phyloP scores from a whole-genome alignment of 2,888 invertebrate species.

The Cheilosia grossa region DNA sequence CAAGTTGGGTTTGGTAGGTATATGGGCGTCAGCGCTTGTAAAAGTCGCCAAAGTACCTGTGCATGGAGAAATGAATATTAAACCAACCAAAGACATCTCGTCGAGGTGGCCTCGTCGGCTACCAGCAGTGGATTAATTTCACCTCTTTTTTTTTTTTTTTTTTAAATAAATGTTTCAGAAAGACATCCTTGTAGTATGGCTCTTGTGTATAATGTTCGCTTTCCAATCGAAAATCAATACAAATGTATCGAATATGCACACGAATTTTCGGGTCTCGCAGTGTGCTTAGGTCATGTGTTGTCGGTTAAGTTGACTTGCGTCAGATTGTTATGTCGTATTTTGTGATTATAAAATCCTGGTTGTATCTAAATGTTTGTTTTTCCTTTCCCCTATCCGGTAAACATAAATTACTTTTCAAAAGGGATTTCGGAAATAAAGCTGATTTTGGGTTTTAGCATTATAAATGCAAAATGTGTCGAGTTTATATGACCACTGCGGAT shows the following conservation, averaged over 20 bases:
- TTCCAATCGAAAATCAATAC: slow-evolving; percentile 53
- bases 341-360: slow-evolving; percentile 30
- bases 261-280: neutral
- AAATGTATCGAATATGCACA: slow-evolving; percentile 20
- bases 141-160: slow-evolving; percentile 1
- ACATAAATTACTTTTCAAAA: neutral
- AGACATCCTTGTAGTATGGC: slow-evolving; percentile 2
- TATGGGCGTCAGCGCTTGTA: neutral
- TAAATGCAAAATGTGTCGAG: slow-evolving; percentile 16
- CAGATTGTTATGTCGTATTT: slow-evolving; percentile 39
- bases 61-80: slow-evolving; percentile 61
- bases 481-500: slow-evolving; percentile 13
- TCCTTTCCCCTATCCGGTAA: neutral
- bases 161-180: slow-evolving; percentile 31
- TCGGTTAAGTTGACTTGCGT: slow-evolving; percentile 13
- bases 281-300: slow-evolving; percentile 1
- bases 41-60: slow-evolving; percentile 43
- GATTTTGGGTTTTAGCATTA: slow-evolving; percentile 4
- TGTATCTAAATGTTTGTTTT: slow-evolving; percentile 7
- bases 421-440: neutral
- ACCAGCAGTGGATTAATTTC: slow-evolving; percentile 32
- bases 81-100: slow-evolving; percentile 36
- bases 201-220: neutral
- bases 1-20: slow-evolving; percentile 17
- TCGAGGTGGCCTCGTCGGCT: slow-evolving; percentile 10